Evolutionary conservation across 1,140 invertebrate species (phyloP), one percentile per base, ranked within the genome.

Genomic region (Bombus consobrinus): DNA sequence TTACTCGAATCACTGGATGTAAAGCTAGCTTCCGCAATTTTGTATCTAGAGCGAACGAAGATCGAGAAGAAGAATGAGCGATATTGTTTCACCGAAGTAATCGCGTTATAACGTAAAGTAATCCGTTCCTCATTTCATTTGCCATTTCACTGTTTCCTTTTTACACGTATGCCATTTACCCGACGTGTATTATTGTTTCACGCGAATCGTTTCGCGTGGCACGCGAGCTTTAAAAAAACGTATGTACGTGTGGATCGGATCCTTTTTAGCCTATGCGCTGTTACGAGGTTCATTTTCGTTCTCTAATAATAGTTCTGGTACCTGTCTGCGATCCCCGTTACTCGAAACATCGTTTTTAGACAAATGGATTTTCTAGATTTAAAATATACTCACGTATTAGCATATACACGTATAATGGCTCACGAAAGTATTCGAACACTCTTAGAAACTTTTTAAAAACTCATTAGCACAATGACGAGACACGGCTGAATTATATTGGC

Each of bases 271-370:
- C 0, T 9, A 15, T 59, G 59, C 22, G 25, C 57, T 32, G 5
- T 53, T 41, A 43, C 80, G 32, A 43, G 37, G 4, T 82, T 71
- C 39, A 13, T 22, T 53, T 43, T 41, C 57, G 2, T 22, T 28
- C 28, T 5, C 37, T 34, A 75, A 34, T 68, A 81, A 85, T 81
- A 57, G 69, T 66, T 62, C 73, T 18, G 69, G 76, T 85, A 15
- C 76, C 69, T 85, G 83, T 47, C 37, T 39, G 69, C 22, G 59
- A 71, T 41, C 47, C 28, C 0, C 39, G n/a, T 34, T 12, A 39
- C n/a, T 37, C 32, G 32, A 76, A 53, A 43, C 32, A 41, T 9
- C 13, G 13, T 73, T 32, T n/a, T 34, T 32, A 15, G 5, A 32
- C n/a, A 25, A 25, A 41, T 28, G 37, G 2, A 71, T 37, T 39